phyloP scores from a whole-genome alignment of 2,888 invertebrate genomes.

The Apodemia zela region DNA sequence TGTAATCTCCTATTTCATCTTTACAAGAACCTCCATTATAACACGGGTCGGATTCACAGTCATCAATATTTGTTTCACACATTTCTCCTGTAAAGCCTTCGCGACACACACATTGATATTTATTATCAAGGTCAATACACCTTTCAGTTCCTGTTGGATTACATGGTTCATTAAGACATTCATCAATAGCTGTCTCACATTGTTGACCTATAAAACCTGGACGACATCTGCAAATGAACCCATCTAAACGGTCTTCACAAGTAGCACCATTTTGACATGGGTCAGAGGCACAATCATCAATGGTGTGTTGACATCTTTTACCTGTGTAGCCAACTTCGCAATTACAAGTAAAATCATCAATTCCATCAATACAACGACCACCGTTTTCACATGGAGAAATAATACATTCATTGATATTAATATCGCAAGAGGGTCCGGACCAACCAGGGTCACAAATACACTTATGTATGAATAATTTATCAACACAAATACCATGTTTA shows the following conservation, averaged over 20 bases:
- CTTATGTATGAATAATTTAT: conserved; percentile 91
- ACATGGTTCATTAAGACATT: conserved; percentile 94
- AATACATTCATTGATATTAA: conserved; percentile 95
- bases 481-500: conserved; percentile 95
- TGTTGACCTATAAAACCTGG: conserved; percentile 96
- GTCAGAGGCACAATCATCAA: conserved; percentile 93
- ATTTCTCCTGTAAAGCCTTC: conserved; percentile 91
- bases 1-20: conserved; percentile 91
- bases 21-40: conserved; percentile 93
- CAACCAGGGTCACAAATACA: conserved; percentile 97
- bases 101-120: conserved; percentile 92
- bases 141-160: conserved; percentile 93
- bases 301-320: conserved; percentile 94
- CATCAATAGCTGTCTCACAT: conserved; percentile 95
- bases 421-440: conserved; percentile 91
- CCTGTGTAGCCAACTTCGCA: conserved; percentile 98
- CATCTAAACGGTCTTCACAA: conserved; percentile 92
- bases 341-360: conserved; percentile 91
- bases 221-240: conserved; percentile 95
- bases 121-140: conserved; percentile 93
- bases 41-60: conserved; percentile 92
- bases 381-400: conserved; percentile 94
- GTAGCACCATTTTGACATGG: conserved; percentile 96
- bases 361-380: conserved; percentile 93
- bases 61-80: conserved; percentile 93